Conservation (phyloP, 2,888 invertebrate species). For the Teleogryllus oceanicus region DNA sequence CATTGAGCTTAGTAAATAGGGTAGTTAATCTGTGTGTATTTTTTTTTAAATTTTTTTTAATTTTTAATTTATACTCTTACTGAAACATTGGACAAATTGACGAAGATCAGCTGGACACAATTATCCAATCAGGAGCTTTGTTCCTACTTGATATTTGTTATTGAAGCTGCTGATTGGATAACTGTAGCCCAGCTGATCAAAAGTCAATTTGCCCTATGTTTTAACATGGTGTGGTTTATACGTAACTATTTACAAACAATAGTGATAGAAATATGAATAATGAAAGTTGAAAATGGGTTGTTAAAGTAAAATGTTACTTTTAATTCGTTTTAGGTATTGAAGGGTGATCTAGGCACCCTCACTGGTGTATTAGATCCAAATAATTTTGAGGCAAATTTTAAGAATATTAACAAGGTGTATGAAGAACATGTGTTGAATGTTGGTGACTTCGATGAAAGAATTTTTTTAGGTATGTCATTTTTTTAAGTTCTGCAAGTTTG, state of each 20-base stretch:
- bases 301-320: background rate
- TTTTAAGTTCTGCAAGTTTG: background rate
- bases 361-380: conserved; percentile 72
- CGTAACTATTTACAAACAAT: background rate
- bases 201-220: too few species aligned
- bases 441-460: conserved; percentile 94
- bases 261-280: background rate
- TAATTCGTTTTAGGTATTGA: conserved; percentile 58
- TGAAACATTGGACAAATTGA: too few species aligned
- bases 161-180: too few species aligned
- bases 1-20: too few species aligned
- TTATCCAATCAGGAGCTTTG: too few species aligned
- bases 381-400: conserved; percentile 81
- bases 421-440: conserved; percentile 86
- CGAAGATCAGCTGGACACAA: too few species aligned
- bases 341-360: conserved; percentile 67
- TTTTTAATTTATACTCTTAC: too few species aligned
- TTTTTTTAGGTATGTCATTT: conserved; percentile 71
- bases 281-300: background rate
- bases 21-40: too few species aligned
- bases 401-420: conserved; percentile 80
- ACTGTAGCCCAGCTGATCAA: too few species aligned
- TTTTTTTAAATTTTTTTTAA: too few species aligned
- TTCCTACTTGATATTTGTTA: too few species aligned
- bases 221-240: too few species aligned